Conservation (phyloP, 1,140 invertebrate species). For the Brachionus rubens region DNA sequence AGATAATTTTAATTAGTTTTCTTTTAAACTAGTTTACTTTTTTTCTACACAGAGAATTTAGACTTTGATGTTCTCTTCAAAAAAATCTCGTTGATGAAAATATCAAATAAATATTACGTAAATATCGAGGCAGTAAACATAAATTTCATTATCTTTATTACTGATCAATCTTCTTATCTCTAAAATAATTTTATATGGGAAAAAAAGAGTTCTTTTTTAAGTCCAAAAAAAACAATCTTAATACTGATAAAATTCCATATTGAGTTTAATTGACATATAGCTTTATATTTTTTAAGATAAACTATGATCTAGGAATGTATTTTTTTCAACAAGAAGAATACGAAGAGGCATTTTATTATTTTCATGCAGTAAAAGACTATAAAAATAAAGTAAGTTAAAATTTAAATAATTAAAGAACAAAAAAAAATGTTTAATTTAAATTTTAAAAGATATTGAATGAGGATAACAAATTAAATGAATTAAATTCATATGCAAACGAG, state of each 20-base stretch:
- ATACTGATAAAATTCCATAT: not conserved
- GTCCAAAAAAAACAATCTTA: too few relatives aligned
- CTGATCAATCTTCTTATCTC: too few relatives aligned
- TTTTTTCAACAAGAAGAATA: slow-evolving; percentile 45
- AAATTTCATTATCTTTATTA: too few relatives aligned
- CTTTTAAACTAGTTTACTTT: too few relatives aligned
- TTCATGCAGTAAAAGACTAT: slow-evolving; percentile 24
- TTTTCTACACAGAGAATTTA: too few relatives aligned
- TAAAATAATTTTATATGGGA: too few relatives aligned
- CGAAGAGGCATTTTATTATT: slow-evolving; percentile 34
- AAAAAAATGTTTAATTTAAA: not conserved
- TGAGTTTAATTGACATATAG: not conserved
- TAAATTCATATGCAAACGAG: slow-evolving; percentile 38
- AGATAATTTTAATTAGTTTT: too few relatives aligned
- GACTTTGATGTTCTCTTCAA: too few relatives aligned
- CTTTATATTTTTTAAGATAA: not conserved
- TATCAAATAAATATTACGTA: too few relatives aligned
- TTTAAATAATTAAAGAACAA: not conserved
- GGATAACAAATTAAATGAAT: not conserved
- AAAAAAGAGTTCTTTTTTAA: too few relatives aligned
- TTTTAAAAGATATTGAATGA: not conserved
- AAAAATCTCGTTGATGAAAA: too few relatives aligned
- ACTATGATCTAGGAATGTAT: slow-evolving; percentile 42
- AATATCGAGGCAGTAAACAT: too few relatives aligned
- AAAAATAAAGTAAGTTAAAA: slow-evolving; percentile 23